These are phyloP conservation scores for Phyllotis vaccarum DNA, from an alignment of 2,797 vertebrate species.

Conservation along the genomic window DNA sequence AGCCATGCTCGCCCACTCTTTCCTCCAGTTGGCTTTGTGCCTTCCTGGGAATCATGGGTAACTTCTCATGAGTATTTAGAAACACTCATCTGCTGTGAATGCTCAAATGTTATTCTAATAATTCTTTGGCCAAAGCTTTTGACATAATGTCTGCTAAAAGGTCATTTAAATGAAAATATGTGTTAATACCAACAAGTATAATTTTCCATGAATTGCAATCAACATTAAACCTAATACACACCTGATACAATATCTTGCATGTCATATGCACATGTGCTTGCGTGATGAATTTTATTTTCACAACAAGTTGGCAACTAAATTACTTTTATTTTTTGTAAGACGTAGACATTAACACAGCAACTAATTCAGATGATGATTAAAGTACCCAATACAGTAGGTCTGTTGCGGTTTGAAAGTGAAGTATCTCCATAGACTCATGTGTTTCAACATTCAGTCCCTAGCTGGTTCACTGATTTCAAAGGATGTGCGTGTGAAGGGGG, in stretches of 20 bases:
- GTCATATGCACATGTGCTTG: neutral
- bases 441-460: neutral
- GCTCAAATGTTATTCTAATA: conserved; percentile 51
- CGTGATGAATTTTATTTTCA: neutral
- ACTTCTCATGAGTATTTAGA: neutral
- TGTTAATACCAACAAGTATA: neutral
- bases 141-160: conserved; percentile 37
- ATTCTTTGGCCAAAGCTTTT: neutral
- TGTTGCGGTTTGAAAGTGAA: neutral
- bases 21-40: neutral
- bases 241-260: neutral
- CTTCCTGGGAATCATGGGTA: neutral
- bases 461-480: neutral
- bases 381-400: neutral
- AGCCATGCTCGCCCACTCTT: neutral
- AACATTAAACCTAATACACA: neutral
- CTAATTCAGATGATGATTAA: neutral
- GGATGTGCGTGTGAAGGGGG: neutral
- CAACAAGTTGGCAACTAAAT: neutral
- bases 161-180: conserved; percentile 2
- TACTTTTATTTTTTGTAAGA: neutral
- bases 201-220: neutral
- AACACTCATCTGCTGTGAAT: neutral
- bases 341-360: neutral
- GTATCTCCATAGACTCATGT: neutral